A percentile compares a stretch with the other conserved stretches of the same genome.
Conservation (phyloP, 2,113 vertebrate species). For the Lepus americanus region DNA sequence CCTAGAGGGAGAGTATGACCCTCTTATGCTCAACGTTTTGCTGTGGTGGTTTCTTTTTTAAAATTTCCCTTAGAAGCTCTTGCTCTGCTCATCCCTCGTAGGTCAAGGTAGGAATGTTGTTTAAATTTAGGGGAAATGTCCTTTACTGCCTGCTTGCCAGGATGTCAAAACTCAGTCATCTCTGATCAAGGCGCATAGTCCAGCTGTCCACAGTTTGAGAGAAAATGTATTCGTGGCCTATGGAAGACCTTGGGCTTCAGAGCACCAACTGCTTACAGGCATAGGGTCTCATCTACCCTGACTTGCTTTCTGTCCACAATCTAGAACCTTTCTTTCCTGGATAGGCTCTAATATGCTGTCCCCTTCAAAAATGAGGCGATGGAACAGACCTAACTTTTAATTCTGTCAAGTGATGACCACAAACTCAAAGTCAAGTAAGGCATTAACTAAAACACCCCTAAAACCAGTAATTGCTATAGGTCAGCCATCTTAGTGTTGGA, state of each 20-base stretch:
- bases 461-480: neutral
- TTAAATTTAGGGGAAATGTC: slow-evolving; percentile 19
- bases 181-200: neutral
- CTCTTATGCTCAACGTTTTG: neutral
- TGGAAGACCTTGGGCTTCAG: neutral
- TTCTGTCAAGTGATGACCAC: slow-evolving; percentile 29
- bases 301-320: slow-evolving; percentile 40
- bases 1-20: neutral
- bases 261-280: neutral
- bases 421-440: slow-evolving; percentile 46
- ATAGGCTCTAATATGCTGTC: neutral
- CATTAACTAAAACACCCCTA: neutral
- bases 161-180: slow-evolving; percentile 55
- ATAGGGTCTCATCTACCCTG: neutral
- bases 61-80: neutral
- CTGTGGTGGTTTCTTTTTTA: neutral
- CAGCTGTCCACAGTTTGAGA: neutral
- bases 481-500: neutral
- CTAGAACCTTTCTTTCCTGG: slow-evolving; percentile 43
- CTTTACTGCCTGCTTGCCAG: slow-evolving; percentile 24
- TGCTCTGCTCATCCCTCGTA: neutral
- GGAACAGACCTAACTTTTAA: slow-evolving; percentile 27
- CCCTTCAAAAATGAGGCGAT: slow-evolving; percentile 27
- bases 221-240: neutral
- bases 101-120: neutral